A percentile compares a stretch with the other conserved stretches of the same genome.
These are phyloP conservation scores for Tanypteryx hageni DNA, from an alignment of 2,888 invertebrate genomes.

Conservation along the genomic window DNA sequence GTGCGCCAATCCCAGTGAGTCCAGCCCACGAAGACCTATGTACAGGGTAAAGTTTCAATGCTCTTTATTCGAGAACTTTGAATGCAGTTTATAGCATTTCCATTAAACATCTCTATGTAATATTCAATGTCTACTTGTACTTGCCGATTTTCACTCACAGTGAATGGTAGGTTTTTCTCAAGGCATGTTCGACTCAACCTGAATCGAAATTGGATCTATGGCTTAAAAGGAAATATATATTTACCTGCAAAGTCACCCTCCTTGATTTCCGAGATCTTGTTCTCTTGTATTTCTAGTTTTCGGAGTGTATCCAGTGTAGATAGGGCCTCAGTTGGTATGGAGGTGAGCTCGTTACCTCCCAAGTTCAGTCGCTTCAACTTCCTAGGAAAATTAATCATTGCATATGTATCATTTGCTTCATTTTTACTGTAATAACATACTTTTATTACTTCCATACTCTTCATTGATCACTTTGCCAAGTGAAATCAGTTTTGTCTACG, in stretches of 20 bases:
- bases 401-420: too few relatives aligned
- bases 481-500: too few relatives aligned
- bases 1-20: constrained; percentile 90
- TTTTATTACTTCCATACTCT: too few relatives aligned
- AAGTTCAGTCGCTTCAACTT: constrained; percentile 90
- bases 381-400: constrained; percentile 75
- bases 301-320: constrained; percentile 87
- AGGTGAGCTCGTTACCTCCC: constrained; percentile 88
- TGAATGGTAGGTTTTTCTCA: too few relatives aligned
- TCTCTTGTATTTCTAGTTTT: constrained; percentile 93
- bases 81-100: too few relatives aligned
- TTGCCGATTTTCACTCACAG: too few relatives aligned
- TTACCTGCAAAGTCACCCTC: constrained; percentile 93
- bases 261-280: constrained; percentile 85
- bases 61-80: too few relatives aligned
- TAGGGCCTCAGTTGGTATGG: constrained; percentile 89
- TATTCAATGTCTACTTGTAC: too few relatives aligned
- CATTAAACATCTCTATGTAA: too few relatives aligned
- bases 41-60: constrained; percentile 40
- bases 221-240: constrained; percentile 63
- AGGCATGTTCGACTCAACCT: too few relatives aligned
- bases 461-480: too few relatives aligned
- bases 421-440: too few relatives aligned
- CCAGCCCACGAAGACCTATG: constrained; percentile 86
- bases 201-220: neutral